Conservation (phyloP, 1,140 invertebrate genomes). For the Drosophila ficusphila region DNA sequence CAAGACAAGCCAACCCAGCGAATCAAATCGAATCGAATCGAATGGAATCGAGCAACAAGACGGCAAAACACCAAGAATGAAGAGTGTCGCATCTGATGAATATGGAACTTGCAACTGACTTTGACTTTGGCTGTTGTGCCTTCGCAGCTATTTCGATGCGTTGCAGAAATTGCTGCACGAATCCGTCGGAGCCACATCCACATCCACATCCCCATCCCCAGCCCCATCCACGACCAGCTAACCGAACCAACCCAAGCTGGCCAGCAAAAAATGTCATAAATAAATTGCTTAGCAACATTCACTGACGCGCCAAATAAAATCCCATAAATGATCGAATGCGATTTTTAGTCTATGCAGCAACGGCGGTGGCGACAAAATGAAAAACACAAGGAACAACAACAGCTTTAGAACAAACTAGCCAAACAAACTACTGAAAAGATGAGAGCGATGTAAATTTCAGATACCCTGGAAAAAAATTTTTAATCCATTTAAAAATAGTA, state of each 20-base stretch:
- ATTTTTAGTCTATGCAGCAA: constrained; percentile 80
- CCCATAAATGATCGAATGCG: constrained; percentile 83
- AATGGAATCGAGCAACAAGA: constrained; percentile 32
- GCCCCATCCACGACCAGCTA: constrained; percentile 2
- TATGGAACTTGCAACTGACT: constrained; percentile 72
- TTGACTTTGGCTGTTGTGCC: constrained; percentile 45
- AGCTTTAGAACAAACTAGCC: constrained; percentile 25
- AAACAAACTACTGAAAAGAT: constrained; percentile 7
- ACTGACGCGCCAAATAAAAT: constrained; percentile 84
- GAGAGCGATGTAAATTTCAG: too few relatives aligned
- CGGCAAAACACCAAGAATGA: constrained; percentile 60
- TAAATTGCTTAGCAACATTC: constrained; percentile 84
- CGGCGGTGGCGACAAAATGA: constrained; percentile 45
- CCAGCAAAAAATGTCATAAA: constrained; percentile 83
- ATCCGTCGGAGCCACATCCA: constrained; percentile 36
- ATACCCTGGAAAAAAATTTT: background rate
- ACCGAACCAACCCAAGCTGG: constrained; percentile 21
- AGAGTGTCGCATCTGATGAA: constrained; percentile 81
- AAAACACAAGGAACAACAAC: constrained; percentile 52
- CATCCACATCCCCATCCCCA: constrained; percentile 3
- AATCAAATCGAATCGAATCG: too few relatives aligned
- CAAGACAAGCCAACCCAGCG: constrained; percentile 74
- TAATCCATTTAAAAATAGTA: rapidly evolving
- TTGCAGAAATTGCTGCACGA: constrained; percentile 76
- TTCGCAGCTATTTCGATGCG: constrained; percentile 73